Evolutionary conservation across 2,113 vertebrate species (phyloP).

Genomic region (Nycticryphes semicollaris): DNA sequence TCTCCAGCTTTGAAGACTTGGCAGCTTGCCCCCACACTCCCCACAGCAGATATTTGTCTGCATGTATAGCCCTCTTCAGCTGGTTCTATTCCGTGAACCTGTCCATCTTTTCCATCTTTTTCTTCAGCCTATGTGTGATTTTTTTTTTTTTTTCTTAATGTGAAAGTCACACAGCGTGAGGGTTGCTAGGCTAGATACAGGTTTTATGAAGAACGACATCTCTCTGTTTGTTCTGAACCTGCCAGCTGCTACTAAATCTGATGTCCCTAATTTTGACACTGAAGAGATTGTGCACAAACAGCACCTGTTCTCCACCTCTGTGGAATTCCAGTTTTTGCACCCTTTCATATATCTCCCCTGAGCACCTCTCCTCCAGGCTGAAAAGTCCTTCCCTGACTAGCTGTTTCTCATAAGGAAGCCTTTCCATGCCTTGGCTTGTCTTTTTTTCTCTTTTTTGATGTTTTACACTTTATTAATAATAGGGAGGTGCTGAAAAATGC

Average conservation of each 20-base stretch:
- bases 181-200: not conserved
- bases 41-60: not conserved
- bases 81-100: not conserved
- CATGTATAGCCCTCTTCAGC: not conserved
- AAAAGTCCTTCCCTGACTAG: not conserved
- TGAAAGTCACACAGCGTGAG: accelerated
- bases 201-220: not conserved
- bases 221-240: not conserved
- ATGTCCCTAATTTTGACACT: not conserved
- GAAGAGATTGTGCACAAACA: not conserved
- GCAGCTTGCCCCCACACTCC: accelerated
- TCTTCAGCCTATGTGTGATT: not conserved
- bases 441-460: not conserved
- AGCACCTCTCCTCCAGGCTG: not conserved
- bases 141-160: not conserved
- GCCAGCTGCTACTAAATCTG: not conserved
- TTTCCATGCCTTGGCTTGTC: not conserved
- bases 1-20: not conserved
- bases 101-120: too few species aligned
- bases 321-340: not conserved
- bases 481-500: not conserved
- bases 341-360: accelerated
- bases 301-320: accelerated
- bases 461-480: not conserved
- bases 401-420: not conserved